Evolutionary conservation across 2,113 vertebrate species (phyloP).

Genomic region (Merops nubicus): DNA sequence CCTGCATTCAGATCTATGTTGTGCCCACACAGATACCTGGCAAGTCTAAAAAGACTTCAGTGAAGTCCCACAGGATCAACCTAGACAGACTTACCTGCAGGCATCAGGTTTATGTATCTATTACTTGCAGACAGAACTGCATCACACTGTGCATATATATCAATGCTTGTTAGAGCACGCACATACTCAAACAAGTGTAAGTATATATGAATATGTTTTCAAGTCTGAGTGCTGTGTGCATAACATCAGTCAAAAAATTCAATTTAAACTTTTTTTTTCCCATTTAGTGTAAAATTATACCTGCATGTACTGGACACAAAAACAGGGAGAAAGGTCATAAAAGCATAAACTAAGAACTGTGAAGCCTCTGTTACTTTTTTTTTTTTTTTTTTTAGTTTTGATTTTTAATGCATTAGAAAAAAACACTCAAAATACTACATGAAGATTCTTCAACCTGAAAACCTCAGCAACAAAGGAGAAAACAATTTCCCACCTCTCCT

Average conservation of each 20-base stretch:
- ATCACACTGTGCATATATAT: not conserved
- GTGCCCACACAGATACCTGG: not conserved
- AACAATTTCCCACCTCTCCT: not conserved
- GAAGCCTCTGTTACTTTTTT: not conserved
- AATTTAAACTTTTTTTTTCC: no score
- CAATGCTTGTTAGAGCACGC: not conserved
- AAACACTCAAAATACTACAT: not conserved
- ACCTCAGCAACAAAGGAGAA: not conserved
- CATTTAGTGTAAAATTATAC: not conserved
- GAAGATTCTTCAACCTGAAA: not conserved
- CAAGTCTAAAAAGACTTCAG: not conserved
- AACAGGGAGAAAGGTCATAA: not conserved
- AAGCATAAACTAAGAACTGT: not conserved
- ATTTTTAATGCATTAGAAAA: not conserved
- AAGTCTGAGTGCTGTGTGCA: not conserved
- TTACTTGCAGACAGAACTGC: not conserved
- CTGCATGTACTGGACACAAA: not conserved
- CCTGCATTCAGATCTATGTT: not conserved
- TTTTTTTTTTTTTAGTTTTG: not conserved
- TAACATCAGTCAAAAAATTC: not conserved
- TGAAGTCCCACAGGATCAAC: not conserved
- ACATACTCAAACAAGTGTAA: not conserved
- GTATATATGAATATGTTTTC: not conserved
- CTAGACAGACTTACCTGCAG: not conserved
- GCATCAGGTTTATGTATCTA: not conserved